Evolutionary conservation across 2,888 invertebrate genomes (phyloP), one percentile per base, ranked within the genome.

Genomic region (Drosophila aldrichi): DNA sequence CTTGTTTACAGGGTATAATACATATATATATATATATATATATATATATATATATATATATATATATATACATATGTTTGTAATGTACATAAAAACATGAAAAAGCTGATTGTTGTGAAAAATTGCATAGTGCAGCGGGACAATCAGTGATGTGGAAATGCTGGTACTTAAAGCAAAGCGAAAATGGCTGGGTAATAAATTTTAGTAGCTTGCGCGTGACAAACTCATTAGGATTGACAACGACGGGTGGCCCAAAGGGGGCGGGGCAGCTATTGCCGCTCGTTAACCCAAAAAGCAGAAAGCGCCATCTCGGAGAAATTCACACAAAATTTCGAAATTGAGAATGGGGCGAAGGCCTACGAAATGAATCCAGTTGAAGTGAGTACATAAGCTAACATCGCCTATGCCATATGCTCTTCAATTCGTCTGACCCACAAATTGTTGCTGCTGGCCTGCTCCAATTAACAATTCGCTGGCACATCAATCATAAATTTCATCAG

Each of bases 181-280:
- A 48, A 70, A 76, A 77, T 66, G 59, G 81, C 20, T 76, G 29
- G 41, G 63, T 66, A 66, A 81, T 77, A 77, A 58, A 81, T 81
- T 77, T 60, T 49, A 71, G 77, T 63, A 59, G 55, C 54, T 66
- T 60, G 77, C 46, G 70, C 54, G 62, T 63, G 77, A 61, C 65
- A 77, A 77, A 66, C 77, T 81, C 77, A 80, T 76, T 77, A 65
- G 59, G 64, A 64, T 63, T 49, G 55, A 59, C 64, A 56, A 58
- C 54, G 60, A 46, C 49, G 60, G 29, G 46, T 0, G 63, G 34
- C 16, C 48, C n/a, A 38, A 22, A 18, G n/a, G 6, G 36, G 36
- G 22, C 10, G 9, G n/a, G 46, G 9, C 46, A 16, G 22, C 36
- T 25, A 1, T 25, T 25, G 5, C 20, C 46, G 43, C 69, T 61